Percentiles rank a stretch among this genome's conserved stretches.
These are phyloP conservation scores for Lysandra coridon DNA, from an alignment of 2,888 invertebrate genomes.

Conservation along the genomic window DNA sequence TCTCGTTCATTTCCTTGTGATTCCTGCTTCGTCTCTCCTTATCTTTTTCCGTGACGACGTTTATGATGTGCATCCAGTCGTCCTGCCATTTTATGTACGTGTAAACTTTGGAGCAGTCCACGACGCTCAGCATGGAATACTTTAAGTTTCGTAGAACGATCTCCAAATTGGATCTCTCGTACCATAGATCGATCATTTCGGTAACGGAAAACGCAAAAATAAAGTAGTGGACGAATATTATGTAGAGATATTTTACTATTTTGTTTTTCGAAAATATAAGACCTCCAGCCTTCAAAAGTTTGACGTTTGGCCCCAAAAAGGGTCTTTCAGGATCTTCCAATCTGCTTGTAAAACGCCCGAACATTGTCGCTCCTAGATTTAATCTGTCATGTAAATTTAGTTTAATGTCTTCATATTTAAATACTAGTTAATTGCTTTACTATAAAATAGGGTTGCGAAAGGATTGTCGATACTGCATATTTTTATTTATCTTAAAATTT, in stretches of 20 bases:
- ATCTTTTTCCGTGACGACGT: not conserved
- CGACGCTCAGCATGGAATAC: not conserved
- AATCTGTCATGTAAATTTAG: not conserved
- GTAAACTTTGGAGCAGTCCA: not conserved
- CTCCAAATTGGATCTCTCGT: not conserved
- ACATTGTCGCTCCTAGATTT: not conserved
- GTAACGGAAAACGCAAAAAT: not conserved
- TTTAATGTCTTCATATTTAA: constrained; percentile 16
- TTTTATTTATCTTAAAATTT: not conserved
- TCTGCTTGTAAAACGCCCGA: not conserved
- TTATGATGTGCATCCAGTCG: constrained; percentile 19
- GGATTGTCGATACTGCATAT: not conserved
- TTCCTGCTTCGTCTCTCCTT: constrained; percentile 13
- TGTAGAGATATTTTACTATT: constrained; percentile 6
- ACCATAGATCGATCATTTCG: not conserved
- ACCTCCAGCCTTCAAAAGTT: constrained; percentile 1
- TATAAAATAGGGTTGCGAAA: not conserved
- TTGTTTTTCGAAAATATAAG: constrained; percentile 8
- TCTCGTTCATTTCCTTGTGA: not conserved
- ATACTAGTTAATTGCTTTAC: not conserved
- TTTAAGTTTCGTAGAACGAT: constrained; percentile 13
- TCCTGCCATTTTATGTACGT: constrained; percentile 15
- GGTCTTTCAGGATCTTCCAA: constrained; percentile 16
- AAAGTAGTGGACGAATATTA: constrained; percentile 4
- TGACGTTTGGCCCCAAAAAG: constrained; percentile 7